phyloP scores from a whole-genome alignment of 2,797 vertebrate genomes.

The Galagoides demidoff region DNA sequence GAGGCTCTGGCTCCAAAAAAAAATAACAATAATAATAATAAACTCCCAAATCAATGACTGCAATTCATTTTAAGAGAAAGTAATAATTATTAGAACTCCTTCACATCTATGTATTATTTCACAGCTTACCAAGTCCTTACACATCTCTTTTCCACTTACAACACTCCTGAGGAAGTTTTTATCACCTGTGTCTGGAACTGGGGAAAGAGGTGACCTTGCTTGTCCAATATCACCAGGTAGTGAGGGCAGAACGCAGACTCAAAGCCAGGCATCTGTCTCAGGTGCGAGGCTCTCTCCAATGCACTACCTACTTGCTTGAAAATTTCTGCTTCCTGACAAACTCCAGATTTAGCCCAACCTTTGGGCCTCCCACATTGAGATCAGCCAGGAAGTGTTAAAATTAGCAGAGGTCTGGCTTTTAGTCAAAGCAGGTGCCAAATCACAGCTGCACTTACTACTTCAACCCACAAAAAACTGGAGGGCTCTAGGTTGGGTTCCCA shows the following conservation, averaged over 20 bases:
- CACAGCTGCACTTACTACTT: not conserved
- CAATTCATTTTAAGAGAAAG: not conserved
- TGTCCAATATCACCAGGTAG: not conserved
- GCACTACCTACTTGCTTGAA: not conserved
- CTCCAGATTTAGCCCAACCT: not conserved
- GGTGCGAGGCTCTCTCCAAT: not conserved
- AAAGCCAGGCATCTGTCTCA: not conserved
- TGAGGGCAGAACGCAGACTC: not conserved
- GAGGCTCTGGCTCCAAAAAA: too few species aligned
- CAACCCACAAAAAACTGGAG: not conserved
- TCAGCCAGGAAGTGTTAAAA: not conserved
- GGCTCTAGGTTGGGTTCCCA: not conserved
- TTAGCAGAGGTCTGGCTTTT: not conserved
- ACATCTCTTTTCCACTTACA: not conserved
- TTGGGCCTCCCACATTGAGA: not conserved
- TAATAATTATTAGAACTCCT: not conserved
- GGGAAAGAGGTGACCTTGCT: not conserved
- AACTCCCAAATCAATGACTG: not conserved
- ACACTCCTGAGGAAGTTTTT: not conserved
- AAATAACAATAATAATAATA: too few species aligned
- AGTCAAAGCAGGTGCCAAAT: not conserved
- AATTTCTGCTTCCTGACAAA: not conserved
- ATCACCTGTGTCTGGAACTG: not conserved
- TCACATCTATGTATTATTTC: not conserved
- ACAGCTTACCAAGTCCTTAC: not conserved